Evolutionary conservation across 2,113 vertebrate genomes (phyloP), one percentile per base, ranked within the genome.

Genomic region (Myocastor coypus): DNA sequence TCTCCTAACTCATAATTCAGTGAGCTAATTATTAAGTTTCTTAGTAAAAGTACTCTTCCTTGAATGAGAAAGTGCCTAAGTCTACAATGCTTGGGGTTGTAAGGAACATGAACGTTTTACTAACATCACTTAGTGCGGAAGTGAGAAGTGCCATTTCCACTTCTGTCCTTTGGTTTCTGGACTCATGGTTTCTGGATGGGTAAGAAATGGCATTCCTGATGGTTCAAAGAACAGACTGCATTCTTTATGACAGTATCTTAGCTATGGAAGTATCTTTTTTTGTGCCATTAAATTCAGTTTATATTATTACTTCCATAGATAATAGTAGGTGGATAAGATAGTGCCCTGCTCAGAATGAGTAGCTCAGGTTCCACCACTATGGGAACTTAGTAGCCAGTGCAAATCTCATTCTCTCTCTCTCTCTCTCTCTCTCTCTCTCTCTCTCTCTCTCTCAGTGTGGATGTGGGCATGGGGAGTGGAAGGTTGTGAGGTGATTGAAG

Each of bases 21-120:
- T 37, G 50, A 92, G 57, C 16, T 89, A 87, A 64, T 59, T 69
- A 26, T 46, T 57, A 32, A 69, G 22, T 92, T 96, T 95, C 32
- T 12, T 87, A 26, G 20, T 66, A 87, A 69, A 83, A 57, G 4
- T 0, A 2, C 20, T 91, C 7, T 86, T 81, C 30, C 42, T 85
- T 30, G 37, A 59, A 61, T 81, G 32, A 22, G 85, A 81, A 80
- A 42, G 80, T 91, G 71, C 84, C 73, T 78, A 87, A 69, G 75
- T 42, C 30, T 83, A 40, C 37, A 90, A 80, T 61, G 63, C 40
- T 40, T 1, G 11, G 34, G 50, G 61, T 63, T 42, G 59, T 84
- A 85, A 87, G 32, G 26, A 63, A 26, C 77, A 71, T 30, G 87
- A 66, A 34, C 10, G 4, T 42, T 40, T 77, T 52, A 59, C 32